These are phyloP conservation scores for Brachionichthys hirsutus DNA, from an alignment of 2,113 vertebrate species.

Conservation along the genomic window DNA sequence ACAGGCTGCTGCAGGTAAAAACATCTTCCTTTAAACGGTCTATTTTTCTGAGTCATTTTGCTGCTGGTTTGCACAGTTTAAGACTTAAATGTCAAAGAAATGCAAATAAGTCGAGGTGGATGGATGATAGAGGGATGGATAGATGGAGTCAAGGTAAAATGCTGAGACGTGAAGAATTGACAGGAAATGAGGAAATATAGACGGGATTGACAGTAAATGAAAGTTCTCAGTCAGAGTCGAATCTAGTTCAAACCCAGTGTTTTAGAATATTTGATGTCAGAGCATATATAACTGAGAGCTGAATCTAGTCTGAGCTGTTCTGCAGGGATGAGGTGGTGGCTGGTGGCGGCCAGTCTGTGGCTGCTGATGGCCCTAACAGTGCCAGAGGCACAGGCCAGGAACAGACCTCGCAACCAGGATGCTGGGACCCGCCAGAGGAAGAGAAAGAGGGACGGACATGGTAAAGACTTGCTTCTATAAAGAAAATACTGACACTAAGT, in stretches of 20 bases:
- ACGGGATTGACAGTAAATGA: too few relatives aligned
- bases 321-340: constrained; percentile 79
- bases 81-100: not conserved
- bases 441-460: constrained; percentile 39
- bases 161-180: too few relatives aligned
- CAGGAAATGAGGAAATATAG: too few relatives aligned
- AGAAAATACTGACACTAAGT: not conserved
- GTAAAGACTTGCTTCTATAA: constrained; percentile 28
- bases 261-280: too few relatives aligned
- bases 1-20: constrained; percentile 57
- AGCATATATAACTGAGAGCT: not conserved
- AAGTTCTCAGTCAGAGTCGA: too few relatives aligned
- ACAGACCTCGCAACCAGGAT: constrained; percentile 40
- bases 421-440: constrained; percentile 32
- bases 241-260: too few relatives aligned
- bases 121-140: too few relatives aligned
- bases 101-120: too few relatives aligned
- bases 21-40: not conserved
- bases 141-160: too few relatives aligned
- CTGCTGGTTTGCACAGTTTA: too few relatives aligned
- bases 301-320: constrained; percentile 14
- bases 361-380: constrained; percentile 50
- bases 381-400: constrained; percentile 51
- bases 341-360: constrained; percentile 63
- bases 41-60: not conserved